A percentile compares a stretch with the other conserved stretches of the same genome.
phyloP scores from a whole-genome alignment of 2,113 vertebrate species.

The Menidia beryllina region DNA sequence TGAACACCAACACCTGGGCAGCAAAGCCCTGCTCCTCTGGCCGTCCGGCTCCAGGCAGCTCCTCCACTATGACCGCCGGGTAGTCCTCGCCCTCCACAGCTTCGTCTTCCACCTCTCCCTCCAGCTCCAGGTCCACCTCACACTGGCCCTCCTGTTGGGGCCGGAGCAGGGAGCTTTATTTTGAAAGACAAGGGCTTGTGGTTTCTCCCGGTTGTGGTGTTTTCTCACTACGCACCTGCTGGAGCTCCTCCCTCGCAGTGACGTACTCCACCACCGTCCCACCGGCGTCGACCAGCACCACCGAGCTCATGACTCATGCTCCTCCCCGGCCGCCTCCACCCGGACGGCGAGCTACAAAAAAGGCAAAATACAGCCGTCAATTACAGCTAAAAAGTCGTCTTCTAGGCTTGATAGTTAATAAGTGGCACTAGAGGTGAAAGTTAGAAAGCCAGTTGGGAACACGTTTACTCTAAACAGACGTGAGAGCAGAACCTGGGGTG shows the following conservation, averaged over 20 bases:
- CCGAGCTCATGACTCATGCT: slow-evolving; percentile 93
- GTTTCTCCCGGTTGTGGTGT: neutral
- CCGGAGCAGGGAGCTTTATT: neutral
- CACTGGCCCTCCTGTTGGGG: slow-evolving; percentile 64
- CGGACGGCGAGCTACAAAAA: neutral
- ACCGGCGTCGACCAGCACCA: slow-evolving; percentile 88
- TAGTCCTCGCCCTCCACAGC: slow-evolving; percentile 78
- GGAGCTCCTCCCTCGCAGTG: slow-evolving; percentile 85
- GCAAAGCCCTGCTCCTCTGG: slow-evolving; percentile 86
- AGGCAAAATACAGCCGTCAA: neutral
- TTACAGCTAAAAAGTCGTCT: neutral
- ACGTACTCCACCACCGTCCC: slow-evolving; percentile 88
- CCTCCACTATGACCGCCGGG: slow-evolving; percentile 93
- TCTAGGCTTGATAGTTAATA: neutral
- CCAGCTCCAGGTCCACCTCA: slow-evolving; percentile 64
- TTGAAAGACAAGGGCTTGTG: neutral
- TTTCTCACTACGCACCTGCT: slow-evolving; percentile 81
- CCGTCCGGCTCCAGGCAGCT: slow-evolving; percentile 86
- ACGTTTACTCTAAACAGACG: neutral
- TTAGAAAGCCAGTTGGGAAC: neutral
- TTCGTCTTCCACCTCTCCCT: slow-evolving; percentile 69
- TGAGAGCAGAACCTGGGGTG: neutral
- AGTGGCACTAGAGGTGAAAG: neutral
- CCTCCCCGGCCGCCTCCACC: slow-evolving; percentile 49
- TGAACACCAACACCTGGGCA: slow-evolving; percentile 91